Percentiles rank a stretch among this genome's conserved stretches.
phyloP scores from a whole-genome alignment of 2,888 invertebrate species.

The Spilosoma lubricipeda region DNA sequence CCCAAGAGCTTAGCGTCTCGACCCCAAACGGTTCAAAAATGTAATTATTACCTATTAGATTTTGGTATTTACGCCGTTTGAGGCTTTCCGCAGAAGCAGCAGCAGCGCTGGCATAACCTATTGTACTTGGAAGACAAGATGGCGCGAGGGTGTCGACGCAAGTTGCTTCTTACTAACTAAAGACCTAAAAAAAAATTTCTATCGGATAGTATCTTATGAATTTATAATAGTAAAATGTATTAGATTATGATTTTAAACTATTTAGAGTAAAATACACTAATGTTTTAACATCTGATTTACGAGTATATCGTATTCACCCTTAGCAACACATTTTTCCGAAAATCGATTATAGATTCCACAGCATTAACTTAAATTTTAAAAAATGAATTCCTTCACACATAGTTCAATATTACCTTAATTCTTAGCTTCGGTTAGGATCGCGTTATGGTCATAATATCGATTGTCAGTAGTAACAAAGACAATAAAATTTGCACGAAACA shows the following conservation, averaged over 20 bases:
- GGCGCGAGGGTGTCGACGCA: no score
- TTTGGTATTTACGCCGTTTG: no score
- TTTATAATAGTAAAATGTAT: no score
- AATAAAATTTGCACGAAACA: slow-evolving; percentile 26
- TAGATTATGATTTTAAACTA: background rate
- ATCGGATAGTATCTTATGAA: no score
- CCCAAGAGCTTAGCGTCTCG: no score
- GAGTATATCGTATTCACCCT: background rate
- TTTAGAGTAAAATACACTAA: background rate
- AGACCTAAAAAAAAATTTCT: no score
- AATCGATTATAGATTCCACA: background rate
- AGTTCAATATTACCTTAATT: background rate
- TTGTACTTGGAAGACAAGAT: no score
- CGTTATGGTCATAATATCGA: slow-evolving; percentile 11
- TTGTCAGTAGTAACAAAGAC: slow-evolving; percentile 28
- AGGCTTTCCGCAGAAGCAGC: no score
- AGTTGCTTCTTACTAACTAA: no score
- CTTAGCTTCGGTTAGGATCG: background rate
- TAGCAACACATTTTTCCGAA: background rate
- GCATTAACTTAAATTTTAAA: background rate
- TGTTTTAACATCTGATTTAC: background rate
- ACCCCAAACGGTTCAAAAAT: no score
- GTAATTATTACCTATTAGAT: no score
- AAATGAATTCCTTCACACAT: background rate
- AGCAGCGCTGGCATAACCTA: no score